Percentiles rank a stretch among this genome's conserved stretches.
Conservation (phyloP, 2,797 vertebrate species). For the Girardinus metallicus region DNA sequence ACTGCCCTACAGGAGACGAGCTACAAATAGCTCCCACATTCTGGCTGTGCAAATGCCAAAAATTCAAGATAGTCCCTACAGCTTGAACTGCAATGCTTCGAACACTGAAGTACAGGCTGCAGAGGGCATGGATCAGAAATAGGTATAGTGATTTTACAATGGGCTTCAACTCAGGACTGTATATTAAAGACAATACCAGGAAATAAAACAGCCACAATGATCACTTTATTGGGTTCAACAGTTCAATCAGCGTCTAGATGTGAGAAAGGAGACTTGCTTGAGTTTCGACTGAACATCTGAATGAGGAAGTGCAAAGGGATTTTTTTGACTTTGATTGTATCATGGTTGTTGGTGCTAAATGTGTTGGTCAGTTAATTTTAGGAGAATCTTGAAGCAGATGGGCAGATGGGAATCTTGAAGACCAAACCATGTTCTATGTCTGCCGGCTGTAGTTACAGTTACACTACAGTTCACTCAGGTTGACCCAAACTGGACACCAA, state of each 20-base stretch:
- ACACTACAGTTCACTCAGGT: not conserved
- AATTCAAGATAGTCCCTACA: not conserved
- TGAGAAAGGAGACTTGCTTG: not conserved
- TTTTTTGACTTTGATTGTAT: not conserved
- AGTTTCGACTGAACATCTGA: not conserved
- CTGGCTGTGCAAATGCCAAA: conserved; percentile 16
- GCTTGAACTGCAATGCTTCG: not conserved
- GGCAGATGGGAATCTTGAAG: not conserved
- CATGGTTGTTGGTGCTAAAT: not conserved
- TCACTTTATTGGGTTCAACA: not conserved
- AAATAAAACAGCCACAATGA: not conserved
- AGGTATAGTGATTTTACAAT: not conserved
- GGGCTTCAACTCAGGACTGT: not conserved
- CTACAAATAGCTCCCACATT: conserved; percentile 50
- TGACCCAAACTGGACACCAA: not conserved
- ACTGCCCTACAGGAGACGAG: conserved; percentile 37
- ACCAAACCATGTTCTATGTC: not conserved
- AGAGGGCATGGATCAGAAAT: not conserved
- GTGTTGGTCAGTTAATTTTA: not conserved
- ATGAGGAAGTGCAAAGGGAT: not conserved
- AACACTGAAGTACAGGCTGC: not conserved
- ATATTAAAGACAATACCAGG: not conserved
- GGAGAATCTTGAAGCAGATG: not conserved
- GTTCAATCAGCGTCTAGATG: not conserved
- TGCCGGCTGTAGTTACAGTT: not conserved